Percentiles rank a stretch among this genome's conserved stretches.
Conservation (phyloP, 2,888 invertebrate species). For the Listrodromus nycthemerus region DNA sequence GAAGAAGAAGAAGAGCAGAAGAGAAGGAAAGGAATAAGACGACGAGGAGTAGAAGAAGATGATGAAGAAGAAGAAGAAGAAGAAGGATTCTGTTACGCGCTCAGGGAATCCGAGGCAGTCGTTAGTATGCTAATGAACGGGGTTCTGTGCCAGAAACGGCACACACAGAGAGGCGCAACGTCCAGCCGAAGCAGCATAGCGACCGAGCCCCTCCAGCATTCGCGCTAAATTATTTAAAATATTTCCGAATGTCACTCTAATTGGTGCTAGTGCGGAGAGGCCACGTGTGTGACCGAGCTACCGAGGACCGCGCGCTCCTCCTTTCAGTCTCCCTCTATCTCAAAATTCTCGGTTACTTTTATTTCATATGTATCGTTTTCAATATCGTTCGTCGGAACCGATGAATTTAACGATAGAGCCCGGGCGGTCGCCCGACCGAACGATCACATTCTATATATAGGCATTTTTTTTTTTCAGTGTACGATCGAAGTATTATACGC, state of each 20-base stretch:
- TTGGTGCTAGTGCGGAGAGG: slow-evolving; percentile 72
- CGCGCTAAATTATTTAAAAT: slow-evolving; percentile 80
- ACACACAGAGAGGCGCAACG: slow-evolving; percentile 10
- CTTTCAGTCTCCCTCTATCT: slow-evolving; percentile 22
- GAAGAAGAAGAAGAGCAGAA: slow-evolving; percentile 2
- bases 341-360: slow-evolving; percentile 34
- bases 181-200: neutral
- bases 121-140: slow-evolving; percentile 83
- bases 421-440: slow-evolving; percentile 57
- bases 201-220: slow-evolving; percentile 51
- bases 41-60: slow-evolving; percentile 25
- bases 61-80: slow-evolving; percentile 39
- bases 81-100: slow-evolving; percentile 74
- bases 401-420: slow-evolving; percentile 64
- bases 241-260: slow-evolving; percentile 72
- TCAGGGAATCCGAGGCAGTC: slow-evolving; percentile 78
- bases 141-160: slow-evolving; percentile 60
- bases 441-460: slow-evolving; percentile 19
- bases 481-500: slow-evolving; percentile 48
- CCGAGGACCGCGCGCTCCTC: slow-evolving; percentile 33
- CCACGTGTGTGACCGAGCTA: slow-evolving; percentile 66
- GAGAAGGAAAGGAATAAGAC: slow-evolving; percentile 28
- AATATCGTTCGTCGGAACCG: slow-evolving; percentile 53
- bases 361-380: slow-evolving; percentile 51
- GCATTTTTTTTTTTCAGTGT: slow-evolving; percentile 28